These are phyloP conservation scores for Pedetes capensis DNA, from an alignment of 2,113 vertebrate species.

Conservation along the genomic window DNA sequence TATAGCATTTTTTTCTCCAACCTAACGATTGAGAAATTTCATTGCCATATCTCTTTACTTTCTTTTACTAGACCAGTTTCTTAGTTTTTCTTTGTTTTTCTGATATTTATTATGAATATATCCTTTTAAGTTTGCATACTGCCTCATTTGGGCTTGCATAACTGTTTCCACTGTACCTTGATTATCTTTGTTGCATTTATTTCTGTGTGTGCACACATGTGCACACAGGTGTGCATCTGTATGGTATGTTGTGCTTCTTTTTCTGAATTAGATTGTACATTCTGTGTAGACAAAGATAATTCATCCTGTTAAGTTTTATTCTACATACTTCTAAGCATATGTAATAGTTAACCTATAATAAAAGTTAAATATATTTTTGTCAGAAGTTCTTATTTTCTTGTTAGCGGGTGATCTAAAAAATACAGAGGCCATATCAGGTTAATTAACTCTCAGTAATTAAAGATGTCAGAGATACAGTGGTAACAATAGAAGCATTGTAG, in stretches of 20 bases:
- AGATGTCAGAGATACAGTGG: not conserved
- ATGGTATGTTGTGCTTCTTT: not conserved
- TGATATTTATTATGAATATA: not conserved
- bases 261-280: not conserved
- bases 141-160: not conserved
- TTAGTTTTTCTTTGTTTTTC: not conserved
- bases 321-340: not conserved
- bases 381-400: not conserved
- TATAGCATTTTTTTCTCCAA: not conserved
- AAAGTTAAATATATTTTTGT: slow-evolving; percentile 30
- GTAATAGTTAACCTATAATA: not conserved
- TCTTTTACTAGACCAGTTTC: not conserved
- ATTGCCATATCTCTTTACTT: not conserved
- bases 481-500: not conserved
- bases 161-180: not conserved
- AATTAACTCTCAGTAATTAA: slow-evolving; percentile 38
- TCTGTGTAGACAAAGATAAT: not conserved
- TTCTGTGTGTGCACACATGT: not conserved
- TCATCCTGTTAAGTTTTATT: slow-evolving; percentile 14
- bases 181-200: not conserved
- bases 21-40: not conserved
- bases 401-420: slow-evolving; percentile 10
- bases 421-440: not conserved
- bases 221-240: not conserved
- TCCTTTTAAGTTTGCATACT: not conserved